Evolutionary conservation across 2,797 vertebrate species (phyloP), one percentile per base, ranked within the genome.

Genomic region (Balearica regulorum): DNA sequence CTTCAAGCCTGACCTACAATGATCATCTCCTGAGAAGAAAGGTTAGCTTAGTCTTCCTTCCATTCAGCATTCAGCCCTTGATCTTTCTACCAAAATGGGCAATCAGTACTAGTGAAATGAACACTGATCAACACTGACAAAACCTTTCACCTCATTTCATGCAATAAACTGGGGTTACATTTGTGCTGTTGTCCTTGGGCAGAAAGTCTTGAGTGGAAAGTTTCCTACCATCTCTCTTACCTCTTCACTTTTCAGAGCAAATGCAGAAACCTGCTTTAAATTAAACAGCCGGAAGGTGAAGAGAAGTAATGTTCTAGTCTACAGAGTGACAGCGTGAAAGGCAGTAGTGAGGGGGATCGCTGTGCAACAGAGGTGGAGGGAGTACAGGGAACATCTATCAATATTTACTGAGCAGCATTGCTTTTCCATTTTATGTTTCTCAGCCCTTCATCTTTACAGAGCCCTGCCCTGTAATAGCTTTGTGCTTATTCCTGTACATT

Each of bases 1-100:
- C 91, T 97, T 94, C 86, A 79, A 95, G 86, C 84, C 91, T 97
- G 96, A 92, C 95, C 94, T 73, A 66, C 84, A 86, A 46, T 41
- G 90, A 96, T 91, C 89, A 86, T 94, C 93, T 92, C 89, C 87
- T 92, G 90, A 84, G 94, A 95, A 95, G 92, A 90, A 94, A 90
- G 89, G 85, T 93, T 94, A 85, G 66, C 48, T 80, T 70, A 81
- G 76, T 81, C 87, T 91, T 93, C 87, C 69, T 91, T 65, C 72
- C 88, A 83, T 87, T 95, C 91, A 95, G 72, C 93, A 94, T 90
- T 90, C 94, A 90, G 84, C 35, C 79, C 93, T 95, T 96, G 95
- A 95, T 93, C 89, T 79, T 94, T 82, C 89, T 82, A 83, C 87
- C 84, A 91, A 96, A 96, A 92, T 89, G 89, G 90, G 79, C 84